These are phyloP conservation scores for Spondyliosoma cantharus DNA, from an alignment of 2,797 vertebrate genomes.

Conservation along the genomic window DNA sequence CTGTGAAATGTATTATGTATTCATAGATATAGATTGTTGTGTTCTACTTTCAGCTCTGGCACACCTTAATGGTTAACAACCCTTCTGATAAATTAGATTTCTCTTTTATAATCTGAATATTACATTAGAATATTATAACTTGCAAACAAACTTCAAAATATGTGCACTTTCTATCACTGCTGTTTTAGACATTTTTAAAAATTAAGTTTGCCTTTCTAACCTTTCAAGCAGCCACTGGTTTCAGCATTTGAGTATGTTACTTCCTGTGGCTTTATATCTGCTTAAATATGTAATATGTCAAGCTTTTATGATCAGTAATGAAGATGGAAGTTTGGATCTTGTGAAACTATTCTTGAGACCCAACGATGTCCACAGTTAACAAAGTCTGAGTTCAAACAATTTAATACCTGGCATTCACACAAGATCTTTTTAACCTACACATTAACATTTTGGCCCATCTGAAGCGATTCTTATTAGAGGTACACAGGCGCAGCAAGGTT, in stretches of 20 bases:
- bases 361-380: conserved; percentile 3
- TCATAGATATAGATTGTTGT: background rate
- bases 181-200: background rate
- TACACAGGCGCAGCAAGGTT: conserved; percentile 22
- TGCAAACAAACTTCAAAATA: background rate
- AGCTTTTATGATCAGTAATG: background rate
- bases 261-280: background rate
- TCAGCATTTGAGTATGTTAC: background rate
- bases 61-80: background rate
- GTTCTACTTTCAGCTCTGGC: background rate
- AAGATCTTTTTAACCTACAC: conserved; percentile 46
- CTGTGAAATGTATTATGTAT: background rate
- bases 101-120: background rate
- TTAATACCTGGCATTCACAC: conserved; percentile 32
- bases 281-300: background rate
- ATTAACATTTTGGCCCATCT: conserved; percentile 32
- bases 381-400: conserved; percentile 22
- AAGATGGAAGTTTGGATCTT: background rate
- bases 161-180: background rate
- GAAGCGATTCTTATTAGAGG: conserved; percentile 18
- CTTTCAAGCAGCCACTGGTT: background rate
- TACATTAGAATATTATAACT: background rate
- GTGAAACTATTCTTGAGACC: background rate
- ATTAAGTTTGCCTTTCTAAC: background rate
- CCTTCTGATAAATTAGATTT: background rate